Conservation (phyloP, 2,888 invertebrate species). For the Alitta virens region DNA sequence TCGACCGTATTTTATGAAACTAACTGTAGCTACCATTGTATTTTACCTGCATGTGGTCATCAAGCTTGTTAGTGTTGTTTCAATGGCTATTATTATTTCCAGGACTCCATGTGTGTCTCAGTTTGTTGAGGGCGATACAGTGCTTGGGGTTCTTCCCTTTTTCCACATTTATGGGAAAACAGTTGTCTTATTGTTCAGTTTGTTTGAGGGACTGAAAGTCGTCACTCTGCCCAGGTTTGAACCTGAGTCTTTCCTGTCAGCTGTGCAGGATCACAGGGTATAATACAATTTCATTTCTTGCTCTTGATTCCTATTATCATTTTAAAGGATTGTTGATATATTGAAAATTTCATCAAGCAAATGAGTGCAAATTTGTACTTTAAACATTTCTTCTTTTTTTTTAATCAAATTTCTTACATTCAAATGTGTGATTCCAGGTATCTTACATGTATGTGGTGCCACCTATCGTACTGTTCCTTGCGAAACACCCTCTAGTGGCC, state of each 20-base stretch:
- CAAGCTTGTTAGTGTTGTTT: no score
- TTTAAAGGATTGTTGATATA: no score
- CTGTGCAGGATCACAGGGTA: slow-evolving; percentile 67
- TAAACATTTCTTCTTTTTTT: no score
- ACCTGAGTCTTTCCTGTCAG: slow-evolving; percentile 67
- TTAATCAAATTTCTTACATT: no score
- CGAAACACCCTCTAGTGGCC: slow-evolving; percentile 67
- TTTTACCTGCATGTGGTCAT: no score
- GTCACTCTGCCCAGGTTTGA: slow-evolving; percentile 75
- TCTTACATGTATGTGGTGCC: slow-evolving; percentile 74
- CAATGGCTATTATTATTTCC: no score
- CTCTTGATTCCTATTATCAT: no score
- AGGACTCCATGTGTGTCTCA: not conserved
- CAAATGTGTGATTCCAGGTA: slow-evolving; percentile 62
- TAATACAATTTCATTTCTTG: no score
- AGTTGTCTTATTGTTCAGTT: slow-evolving; percentile 63
- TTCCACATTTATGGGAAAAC: slow-evolving; percentile 79
- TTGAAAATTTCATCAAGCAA: no score
- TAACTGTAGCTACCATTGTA: no score
- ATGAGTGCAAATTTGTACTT: no score
- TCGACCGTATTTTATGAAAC: no score
- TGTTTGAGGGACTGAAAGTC: slow-evolving; percentile 67
- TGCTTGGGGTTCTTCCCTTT: slow-evolving; percentile 73
- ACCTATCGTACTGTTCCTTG: slow-evolving; percentile 75
- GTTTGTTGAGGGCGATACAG: slow-evolving; percentile 34